Conservation (phyloP, 2,797 vertebrate species). For the Dermochelys coriacea region DNA sequence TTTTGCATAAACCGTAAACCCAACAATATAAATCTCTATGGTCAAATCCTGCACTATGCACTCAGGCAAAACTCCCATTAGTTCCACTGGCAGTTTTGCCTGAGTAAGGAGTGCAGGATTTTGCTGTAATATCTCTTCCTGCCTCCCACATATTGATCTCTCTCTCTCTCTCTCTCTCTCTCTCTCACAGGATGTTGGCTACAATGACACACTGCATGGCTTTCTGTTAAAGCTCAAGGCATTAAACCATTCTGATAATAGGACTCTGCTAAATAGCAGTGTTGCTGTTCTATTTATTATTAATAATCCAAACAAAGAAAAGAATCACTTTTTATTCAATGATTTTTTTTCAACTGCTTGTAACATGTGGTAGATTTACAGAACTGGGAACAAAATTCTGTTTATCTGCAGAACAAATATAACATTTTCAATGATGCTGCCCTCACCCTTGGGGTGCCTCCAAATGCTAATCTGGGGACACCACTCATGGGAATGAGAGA, state of each 20-base stretch:
- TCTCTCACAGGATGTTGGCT: rapidly evolving
- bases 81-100: neutral
- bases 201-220: rapidly evolving
- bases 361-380: neutral
- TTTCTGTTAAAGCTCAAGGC: neutral
- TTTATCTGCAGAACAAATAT: neutral
- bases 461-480: neutral
- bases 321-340: neutral
- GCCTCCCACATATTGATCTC: neutral
- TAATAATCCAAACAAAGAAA: neutral
- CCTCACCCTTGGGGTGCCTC: neutral
- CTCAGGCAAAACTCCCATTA: neutral
- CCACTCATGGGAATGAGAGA: slow-evolving; percentile 3
- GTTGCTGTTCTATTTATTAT: neutral
- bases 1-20: neutral
- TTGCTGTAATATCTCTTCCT: neutral
- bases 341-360: neutral
- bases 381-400: neutral
- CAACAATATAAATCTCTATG: neutral
- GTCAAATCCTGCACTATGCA: neutral
- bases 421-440: neutral
- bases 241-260: neutral
- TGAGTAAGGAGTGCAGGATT: neutral
- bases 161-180: neutral
- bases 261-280: neutral